Evolutionary conservation across 1,140 invertebrate species (phyloP), one percentile per base, ranked within the genome.

Genomic region (Bombyx mandarina): DNA sequence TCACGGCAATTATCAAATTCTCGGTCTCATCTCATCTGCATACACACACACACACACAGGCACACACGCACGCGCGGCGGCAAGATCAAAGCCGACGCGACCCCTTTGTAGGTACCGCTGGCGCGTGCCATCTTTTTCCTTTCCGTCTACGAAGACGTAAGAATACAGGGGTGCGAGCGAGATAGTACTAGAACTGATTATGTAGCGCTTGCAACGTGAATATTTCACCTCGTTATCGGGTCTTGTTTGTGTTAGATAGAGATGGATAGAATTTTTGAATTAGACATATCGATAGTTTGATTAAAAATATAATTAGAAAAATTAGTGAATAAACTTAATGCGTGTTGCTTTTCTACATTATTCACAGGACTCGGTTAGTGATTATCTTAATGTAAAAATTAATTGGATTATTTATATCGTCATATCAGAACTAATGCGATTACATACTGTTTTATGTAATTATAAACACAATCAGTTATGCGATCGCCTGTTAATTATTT

Each of bases 151-250:
- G 63, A 51, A 68, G 45, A 57, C 67, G 56, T 71, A 71, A 67
- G 63, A 65, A 52, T 22, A 58, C 8, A 12, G 49, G 58, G 60
- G 82, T 66, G 80, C 62, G 78, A 87, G 66, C 35, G 79, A 75
- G 79, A 83, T 61, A 47, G 61, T 26, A 63, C 67, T 66, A 77
- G 54, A 70, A 58, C 69, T 71, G 82, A 79, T 83, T 82, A 84
- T 82, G 61, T 77, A 77, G 76, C 79, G 65, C 67, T 77, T 75
- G 72, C 78, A 79, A 85, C 73, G 82, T 87, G 84, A 85, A 87
- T 87, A 87, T 87, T 87, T 87, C 84, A 87, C 82, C 84, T 87
- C 84, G 82, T 87, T 87, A 87, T 82, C 84, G 79, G 77, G 82
- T 82, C 81, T 85, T 87, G 84, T 87, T 87, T 87, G 79, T 83